These are phyloP conservation scores for Philaethria dido DNA, from an alignment of 2,888 invertebrate species.

Conservation along the genomic window DNA sequence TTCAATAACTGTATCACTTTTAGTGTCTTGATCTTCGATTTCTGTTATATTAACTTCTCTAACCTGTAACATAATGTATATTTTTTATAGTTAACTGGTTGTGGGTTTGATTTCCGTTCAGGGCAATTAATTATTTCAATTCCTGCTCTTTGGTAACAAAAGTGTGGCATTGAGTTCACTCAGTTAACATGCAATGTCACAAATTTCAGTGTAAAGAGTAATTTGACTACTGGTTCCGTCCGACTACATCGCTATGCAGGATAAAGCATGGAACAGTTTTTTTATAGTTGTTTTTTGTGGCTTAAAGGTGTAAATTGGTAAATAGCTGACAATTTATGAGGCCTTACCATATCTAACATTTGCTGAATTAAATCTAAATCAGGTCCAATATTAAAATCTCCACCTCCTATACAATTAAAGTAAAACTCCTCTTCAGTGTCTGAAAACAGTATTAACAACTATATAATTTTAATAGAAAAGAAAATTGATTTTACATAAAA, in stretches of 20 bases:
- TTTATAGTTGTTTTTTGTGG: neutral
- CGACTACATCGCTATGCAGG: too few species aligned
- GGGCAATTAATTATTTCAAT: too few species aligned
- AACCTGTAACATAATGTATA: slow-evolving; percentile 55
- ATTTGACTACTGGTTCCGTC: too few species aligned
- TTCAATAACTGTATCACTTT: slow-evolving; percentile 29
- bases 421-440: slow-evolving; percentile 60
- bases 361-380: slow-evolving; percentile 58
- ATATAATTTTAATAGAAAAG: too few species aligned
- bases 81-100: too few species aligned
- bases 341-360: slow-evolving; percentile 61
- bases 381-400: slow-evolving; percentile 50
- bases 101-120: too few species aligned
- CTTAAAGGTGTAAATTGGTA: neutral
- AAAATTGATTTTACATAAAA: too few species aligned
- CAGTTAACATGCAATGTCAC: too few species aligned
- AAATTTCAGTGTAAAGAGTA: too few species aligned
- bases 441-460: slow-evolving; percentile 48
- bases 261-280: too few species aligned
- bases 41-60: slow-evolving; percentile 39
- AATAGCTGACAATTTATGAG: neutral
- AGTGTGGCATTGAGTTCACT: too few species aligned
- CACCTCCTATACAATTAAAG: slow-evolving; percentile 46
- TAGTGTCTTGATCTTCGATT: slow-evolving; percentile 40
- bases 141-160: too few species aligned